Evolutionary conservation across 2,888 invertebrate species (phyloP).

Genomic region (Eucriotettix oculatus): DNA sequence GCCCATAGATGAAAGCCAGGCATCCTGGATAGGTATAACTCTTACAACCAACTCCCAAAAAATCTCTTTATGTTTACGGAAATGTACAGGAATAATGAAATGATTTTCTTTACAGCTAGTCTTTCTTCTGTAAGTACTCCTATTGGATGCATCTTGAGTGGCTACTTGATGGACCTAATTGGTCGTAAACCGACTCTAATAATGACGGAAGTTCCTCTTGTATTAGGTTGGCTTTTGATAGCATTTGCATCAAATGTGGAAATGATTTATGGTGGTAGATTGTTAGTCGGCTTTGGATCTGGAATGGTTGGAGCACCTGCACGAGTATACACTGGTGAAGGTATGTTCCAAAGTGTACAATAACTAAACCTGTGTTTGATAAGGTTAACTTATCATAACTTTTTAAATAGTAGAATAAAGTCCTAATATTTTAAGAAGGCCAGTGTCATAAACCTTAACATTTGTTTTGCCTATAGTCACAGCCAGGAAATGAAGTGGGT

Average conservation of each 20-base stretch:
- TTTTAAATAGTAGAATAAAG: too few species aligned
- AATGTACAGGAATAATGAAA: neutral
- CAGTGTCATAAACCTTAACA: too few species aligned
- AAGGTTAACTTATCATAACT: too few species aligned
- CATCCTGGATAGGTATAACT: slow-evolving; percentile 48
- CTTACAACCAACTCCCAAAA: neutral
- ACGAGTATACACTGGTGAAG: slow-evolving; percentile 48
- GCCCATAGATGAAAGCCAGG: slow-evolving; percentile 35
- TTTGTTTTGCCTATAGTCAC: too few species aligned
- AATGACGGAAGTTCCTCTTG: slow-evolving; percentile 46
- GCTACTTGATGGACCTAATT: slow-evolving; percentile 50
- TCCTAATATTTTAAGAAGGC: too few species aligned
- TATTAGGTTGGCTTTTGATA: slow-evolving; percentile 49
- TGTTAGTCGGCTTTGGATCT: slow-evolving; percentile 49
- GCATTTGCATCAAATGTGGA: slow-evolving; percentile 37
- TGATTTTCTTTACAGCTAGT: slow-evolving; percentile 33
- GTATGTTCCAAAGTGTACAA: slow-evolving; percentile 1
- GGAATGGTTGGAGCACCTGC: slow-evolving; percentile 59
- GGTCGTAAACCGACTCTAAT: slow-evolving; percentile 47
- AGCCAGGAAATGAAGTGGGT: too few species aligned
- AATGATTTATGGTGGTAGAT: slow-evolving; percentile 41
- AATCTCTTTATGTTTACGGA: neutral
- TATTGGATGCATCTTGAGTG: slow-evolving; percentile 50
- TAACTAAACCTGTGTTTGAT: too few species aligned
- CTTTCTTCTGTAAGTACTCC: slow-evolving; percentile 39